Percentiles rank a stretch among this genome's conserved stretches.
Evolutionary conservation across 2,113 vertebrate genomes (phyloP).

Genomic region (Aramus guarauna): DNA sequence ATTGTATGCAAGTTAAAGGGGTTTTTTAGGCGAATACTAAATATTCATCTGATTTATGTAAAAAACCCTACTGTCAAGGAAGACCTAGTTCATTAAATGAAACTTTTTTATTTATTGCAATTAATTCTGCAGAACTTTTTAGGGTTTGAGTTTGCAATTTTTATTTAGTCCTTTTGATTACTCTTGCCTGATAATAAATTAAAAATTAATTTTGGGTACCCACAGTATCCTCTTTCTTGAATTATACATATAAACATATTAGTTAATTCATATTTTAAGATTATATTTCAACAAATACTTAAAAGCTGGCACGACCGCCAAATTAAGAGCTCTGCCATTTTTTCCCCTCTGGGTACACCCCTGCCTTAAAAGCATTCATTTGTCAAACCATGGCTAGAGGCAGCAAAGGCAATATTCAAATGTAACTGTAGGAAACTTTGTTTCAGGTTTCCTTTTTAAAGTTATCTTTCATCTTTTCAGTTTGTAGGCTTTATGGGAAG

Average conservation of each 20-base stretch:
- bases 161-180: conserved; percentile 27
- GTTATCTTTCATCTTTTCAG: neutral
- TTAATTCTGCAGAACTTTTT: neutral
- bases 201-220: conserved; percentile 18
- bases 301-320: neutral
- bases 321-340: neutral
- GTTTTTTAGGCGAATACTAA: neutral
- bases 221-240: neutral
- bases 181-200: conserved; percentile 29
- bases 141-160: neutral
- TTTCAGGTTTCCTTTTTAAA: conserved; percentile 12
- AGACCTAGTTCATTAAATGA: neutral
- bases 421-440: neutral
- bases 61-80: neutral
- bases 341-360: neutral
- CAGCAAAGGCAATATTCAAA: neutral
- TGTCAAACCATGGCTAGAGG: neutral
- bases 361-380: neutral
- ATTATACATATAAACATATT: conserved; percentile 42
- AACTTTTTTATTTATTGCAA: neutral
- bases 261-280: conserved; percentile 33
- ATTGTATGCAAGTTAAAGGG: neutral
- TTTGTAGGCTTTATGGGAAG: neutral
- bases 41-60: neutral
- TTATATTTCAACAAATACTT: conserved; percentile 3